Evolutionary conservation across 2,888 invertebrate species (phyloP).

Genomic region (Cylloceria caligata): DNA sequence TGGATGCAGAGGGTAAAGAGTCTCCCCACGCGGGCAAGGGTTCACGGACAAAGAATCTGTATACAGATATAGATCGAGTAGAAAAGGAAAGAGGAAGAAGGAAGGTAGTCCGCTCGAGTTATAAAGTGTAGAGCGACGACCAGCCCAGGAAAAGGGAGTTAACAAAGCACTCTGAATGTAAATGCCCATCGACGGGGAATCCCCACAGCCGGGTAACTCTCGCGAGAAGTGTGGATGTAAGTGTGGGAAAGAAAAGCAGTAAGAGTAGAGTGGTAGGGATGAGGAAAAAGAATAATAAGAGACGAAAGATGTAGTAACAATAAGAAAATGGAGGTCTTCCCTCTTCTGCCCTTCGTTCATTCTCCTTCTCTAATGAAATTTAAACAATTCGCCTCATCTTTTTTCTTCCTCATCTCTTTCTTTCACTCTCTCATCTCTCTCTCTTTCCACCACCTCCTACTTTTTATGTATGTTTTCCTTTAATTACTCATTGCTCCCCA

Average conservation of each 20-base stretch:
- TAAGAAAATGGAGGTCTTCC: constrained; percentile 53
- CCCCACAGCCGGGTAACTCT: constrained; percentile 49
- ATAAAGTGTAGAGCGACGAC: constrained; percentile 60
- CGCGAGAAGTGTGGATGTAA: constrained; percentile 5
- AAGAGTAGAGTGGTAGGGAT: constrained; percentile 1
- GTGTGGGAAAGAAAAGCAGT: constrained; percentile 11
- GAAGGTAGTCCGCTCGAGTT: constrained; percentile 50
- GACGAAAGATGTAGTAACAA: constrained; percentile 39
- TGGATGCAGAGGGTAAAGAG: constrained; percentile 9
- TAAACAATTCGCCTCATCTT: constrained; percentile 58
- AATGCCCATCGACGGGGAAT: constrained; percentile 72
- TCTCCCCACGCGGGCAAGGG: background rate
- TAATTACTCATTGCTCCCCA: constrained; percentile 14
- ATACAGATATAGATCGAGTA: constrained; percentile 1
- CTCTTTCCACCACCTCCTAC: background rate
- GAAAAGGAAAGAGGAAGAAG: constrained; percentile 22
- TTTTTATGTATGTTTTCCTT: constrained; percentile 6
- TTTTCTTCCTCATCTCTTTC: constrained; percentile 5
- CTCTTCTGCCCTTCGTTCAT: constrained; percentile 45
- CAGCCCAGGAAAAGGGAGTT: constrained; percentile 60
- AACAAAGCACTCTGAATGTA: constrained; percentile 78
- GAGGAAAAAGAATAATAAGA: constrained; percentile 28
- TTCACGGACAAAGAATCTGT: constrained; percentile 33
- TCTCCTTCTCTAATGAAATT: constrained; percentile 65
- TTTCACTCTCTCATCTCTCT: constrained; percentile 32